Conservation (phyloP, 1,140 invertebrate genomes). For the Adoxophyes honmai region DNA sequence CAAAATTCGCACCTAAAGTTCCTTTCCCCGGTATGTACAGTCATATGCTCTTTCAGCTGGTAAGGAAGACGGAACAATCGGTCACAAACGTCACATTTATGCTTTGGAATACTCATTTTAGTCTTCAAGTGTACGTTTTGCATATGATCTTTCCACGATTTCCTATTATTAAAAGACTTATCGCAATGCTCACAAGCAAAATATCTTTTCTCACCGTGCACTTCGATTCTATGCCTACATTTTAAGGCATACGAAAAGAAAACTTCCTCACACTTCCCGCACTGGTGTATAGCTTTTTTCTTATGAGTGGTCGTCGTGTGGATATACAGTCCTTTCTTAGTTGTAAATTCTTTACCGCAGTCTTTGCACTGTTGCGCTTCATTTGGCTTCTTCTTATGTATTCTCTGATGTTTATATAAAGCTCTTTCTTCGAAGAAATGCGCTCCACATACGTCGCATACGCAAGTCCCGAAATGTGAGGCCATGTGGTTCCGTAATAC, state of each 20-base stretch:
- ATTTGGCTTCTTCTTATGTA: constrained; percentile 13
- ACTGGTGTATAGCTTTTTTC: constrained; percentile 14
- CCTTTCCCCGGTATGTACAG: constrained; percentile 22
- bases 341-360: constrained; percentile 21
- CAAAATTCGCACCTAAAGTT: constrained; percentile 25
- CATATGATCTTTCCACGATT: constrained; percentile 21
- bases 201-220: constrained; percentile 19
- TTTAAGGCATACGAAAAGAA: constrained; percentile 19
- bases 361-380: constrained; percentile 6
- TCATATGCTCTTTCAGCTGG: constrained; percentile 24
- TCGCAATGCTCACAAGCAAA: constrained; percentile 23
- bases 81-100: constrained; percentile 23
- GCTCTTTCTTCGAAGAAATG: constrained; percentile 20
- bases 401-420: constrained; percentile 14
- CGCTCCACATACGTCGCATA: constrained; percentile 24
- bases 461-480: constrained; percentile 19
- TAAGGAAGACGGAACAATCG: constrained; percentile 20
- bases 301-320: constrained; percentile 18
- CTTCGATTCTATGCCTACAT: constrained; percentile 21
- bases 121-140: constrained; percentile 20
- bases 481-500: constrained; percentile 22
- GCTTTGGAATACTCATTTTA: no score
- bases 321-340: constrained; percentile 18
- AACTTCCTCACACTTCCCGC: constrained; percentile 23
- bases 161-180: constrained; percentile 19